Percentiles rank a stretch among this genome's conserved stretches.
Conservation (phyloP, 2,888 invertebrate species). For the Lasioglossum lativentre region DNA sequence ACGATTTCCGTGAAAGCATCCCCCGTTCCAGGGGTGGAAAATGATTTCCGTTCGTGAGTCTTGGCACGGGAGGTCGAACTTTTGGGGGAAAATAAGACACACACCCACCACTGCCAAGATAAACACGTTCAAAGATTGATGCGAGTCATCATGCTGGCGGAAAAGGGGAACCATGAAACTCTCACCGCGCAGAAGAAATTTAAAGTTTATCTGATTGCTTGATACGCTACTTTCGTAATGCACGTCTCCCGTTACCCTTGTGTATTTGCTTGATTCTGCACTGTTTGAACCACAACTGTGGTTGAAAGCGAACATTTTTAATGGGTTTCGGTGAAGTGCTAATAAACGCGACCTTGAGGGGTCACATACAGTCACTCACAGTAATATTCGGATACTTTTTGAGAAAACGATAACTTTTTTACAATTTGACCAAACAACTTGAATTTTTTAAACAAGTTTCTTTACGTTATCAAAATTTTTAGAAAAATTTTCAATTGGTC, state of each 20-base stretch:
- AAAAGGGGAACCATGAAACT: background rate
- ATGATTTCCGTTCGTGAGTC: conserved; percentile 45
- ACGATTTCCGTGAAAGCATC: conserved; percentile 52
- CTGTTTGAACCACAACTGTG: no score
- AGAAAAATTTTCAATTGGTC: no score
- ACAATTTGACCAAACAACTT: no score
- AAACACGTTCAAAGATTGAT: conserved; percentile 35
- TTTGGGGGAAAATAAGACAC: conserved; percentile 40
- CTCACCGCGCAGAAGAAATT: background rate
- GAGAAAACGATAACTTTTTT: no score
- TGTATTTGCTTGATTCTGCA: no score
- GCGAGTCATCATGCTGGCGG: background rate
- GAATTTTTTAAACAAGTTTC: no score
- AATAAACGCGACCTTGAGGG: no score
- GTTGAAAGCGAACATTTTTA: no score
- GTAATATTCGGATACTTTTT: no score
- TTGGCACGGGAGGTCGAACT: conserved; percentile 27
- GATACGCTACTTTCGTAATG: background rate
- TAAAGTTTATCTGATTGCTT: background rate
- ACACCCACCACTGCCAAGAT: conserved; percentile 13
- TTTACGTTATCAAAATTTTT: no score
- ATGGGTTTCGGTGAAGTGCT: no score
- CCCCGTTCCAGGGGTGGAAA: conserved; percentile 30
- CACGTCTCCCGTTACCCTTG: background rate
- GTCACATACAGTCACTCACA: no score